phyloP scores from a whole-genome alignment of 1,140 invertebrate genomes.

The Anagrus nilaparvatae region DNA sequence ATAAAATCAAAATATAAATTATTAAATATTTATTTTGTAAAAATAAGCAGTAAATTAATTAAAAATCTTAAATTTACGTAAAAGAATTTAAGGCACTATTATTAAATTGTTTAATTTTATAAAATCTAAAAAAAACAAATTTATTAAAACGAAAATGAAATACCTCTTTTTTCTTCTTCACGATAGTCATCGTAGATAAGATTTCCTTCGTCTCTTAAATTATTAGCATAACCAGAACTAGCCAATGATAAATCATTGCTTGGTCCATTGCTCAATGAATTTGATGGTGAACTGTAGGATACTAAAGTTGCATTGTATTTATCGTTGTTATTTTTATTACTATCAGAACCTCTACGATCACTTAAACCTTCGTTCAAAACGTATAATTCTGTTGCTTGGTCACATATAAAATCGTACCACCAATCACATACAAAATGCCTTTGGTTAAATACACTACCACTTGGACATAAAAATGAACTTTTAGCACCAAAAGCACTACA shows the following conservation, averaged over 20 bases:
- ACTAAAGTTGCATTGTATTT: background rate
- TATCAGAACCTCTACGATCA: slow-evolving; percentile 12
- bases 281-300: background rate
- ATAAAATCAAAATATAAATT: too few species aligned
- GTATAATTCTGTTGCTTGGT: slow-evolving; percentile 36
- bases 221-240: slow-evolving; percentile 13
- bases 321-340: slow-evolving; percentile 10
- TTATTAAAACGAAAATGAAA: too few species aligned
- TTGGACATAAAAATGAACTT: slow-evolving; percentile 46
- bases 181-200: slow-evolving; percentile 9
- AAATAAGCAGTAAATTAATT: too few species aligned
- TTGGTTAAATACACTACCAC: slow-evolving; percentile 49
- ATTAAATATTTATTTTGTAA: too few species aligned
- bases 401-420: slow-evolving; percentile 48
- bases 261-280: background rate
- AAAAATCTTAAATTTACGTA: too few species aligned
- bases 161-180: too few species aligned
- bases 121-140: too few species aligned
- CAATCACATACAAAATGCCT: slow-evolving; percentile 49
- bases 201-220: slow-evolving; percentile 6
- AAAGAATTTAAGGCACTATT: too few species aligned
- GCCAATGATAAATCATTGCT: slow-evolving; percentile 22
- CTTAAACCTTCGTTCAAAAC: slow-evolving; percentile 32
- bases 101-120: too few species aligned
- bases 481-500: slow-evolving; percentile 44